phyloP scores from a whole-genome alignment of 2,888 invertebrate genomes.

The Macaria notata region DNA sequence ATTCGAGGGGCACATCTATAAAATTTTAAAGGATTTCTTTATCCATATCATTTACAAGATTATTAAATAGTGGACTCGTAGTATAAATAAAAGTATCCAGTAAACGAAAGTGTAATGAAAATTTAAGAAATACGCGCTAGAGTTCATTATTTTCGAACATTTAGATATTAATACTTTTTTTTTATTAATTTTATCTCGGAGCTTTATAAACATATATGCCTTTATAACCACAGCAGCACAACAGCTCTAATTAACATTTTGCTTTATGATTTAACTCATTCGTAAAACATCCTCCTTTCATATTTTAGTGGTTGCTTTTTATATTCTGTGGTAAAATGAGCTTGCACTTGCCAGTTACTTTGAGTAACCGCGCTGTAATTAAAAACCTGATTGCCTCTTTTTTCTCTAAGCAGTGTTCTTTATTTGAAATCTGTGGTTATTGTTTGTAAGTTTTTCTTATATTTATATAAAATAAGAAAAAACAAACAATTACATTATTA shows the following conservation, averaged over 20 bases:
- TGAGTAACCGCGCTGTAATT: constrained; percentile 7
- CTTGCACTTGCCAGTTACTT: constrained; percentile 1
- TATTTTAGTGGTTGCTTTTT: constrained; percentile 5
- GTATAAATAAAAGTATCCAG: too few relatives aligned
- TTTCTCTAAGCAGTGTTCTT: not conserved
- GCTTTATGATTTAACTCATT: constrained; percentile 11
- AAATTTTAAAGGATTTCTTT: too few relatives aligned
- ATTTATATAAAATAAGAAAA: not conserved
- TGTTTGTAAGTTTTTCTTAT: not conserved
- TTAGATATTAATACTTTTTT: too few relatives aligned
- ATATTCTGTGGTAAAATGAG: constrained; percentile 2
- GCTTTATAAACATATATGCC: too few relatives aligned
- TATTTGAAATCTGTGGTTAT: not conserved
- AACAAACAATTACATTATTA: too few relatives aligned
- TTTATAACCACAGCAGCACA: too few relatives aligned
- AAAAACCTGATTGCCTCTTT: constrained; percentile 2
- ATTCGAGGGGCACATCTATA: not conserved
- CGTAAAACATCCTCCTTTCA: not conserved
- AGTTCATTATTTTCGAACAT: not conserved
- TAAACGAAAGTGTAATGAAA: too few relatives aligned
- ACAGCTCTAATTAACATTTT: too few relatives aligned
- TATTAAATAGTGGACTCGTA: too few relatives aligned
- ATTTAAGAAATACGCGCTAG: too few relatives aligned
- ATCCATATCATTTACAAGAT: too few relatives aligned
- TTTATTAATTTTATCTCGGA: too few relatives aligned